These are phyloP conservation scores for Thamnophis elegans DNA, from an alignment of 2,797 vertebrate genomes.

Conservation along the genomic window DNA sequence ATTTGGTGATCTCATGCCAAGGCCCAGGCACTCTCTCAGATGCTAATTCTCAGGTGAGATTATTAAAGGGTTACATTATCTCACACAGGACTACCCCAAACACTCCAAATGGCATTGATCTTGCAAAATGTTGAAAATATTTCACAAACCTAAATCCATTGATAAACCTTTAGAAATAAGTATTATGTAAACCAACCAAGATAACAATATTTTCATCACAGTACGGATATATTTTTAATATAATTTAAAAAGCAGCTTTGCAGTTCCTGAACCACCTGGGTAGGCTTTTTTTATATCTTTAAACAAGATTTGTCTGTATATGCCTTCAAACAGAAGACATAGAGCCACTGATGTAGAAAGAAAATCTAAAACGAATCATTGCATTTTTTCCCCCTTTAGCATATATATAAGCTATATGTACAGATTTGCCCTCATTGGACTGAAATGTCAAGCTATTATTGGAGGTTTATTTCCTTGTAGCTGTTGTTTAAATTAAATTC, in stretches of 20 bases:
- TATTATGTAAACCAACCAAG: not conserved
- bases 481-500: conserved; percentile 22
- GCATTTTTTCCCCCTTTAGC: not conserved
- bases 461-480: not conserved
- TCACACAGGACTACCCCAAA: not conserved
- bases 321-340: not conserved
- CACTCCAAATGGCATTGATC: not conserved
- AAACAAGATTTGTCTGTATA: not conserved
- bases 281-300: not conserved
- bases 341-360: not conserved
- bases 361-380: not conserved
- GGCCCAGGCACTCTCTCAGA: not conserved
- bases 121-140: not conserved
- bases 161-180: not conserved
- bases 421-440: not conserved
- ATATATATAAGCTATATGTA: not conserved
- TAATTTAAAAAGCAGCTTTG: not conserved
- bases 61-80: not conserved
- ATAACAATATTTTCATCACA: not conserved
- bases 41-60: not conserved
- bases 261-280: not conserved
- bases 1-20: not conserved
- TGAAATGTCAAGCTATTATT: not conserved
- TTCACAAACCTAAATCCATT: not conserved
- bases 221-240: not conserved